Evolutionary conservation across 2,888 invertebrate genomes (phyloP).

Genomic region (Priocnemis perturbator): DNA sequence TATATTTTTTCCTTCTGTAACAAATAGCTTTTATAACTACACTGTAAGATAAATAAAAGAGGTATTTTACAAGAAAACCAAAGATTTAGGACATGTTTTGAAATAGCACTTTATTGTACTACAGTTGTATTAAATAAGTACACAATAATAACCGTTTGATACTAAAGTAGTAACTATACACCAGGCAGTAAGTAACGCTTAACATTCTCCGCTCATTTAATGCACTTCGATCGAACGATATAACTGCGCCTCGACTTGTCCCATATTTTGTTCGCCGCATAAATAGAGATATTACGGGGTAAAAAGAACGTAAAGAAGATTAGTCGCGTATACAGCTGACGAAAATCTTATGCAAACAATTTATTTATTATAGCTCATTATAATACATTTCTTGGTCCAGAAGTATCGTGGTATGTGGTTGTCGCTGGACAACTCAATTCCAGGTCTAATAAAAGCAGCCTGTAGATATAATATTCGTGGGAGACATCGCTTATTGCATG

Average conservation of each 20-base stretch:
- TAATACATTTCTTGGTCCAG: constrained; percentile 61
- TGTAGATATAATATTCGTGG: constrained; percentile 21
- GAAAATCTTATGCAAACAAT: constrained; percentile 32
- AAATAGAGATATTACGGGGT: constrained; percentile 4
- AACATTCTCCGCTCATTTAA: constrained; percentile 28
- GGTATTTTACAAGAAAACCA: background rate
- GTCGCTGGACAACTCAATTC: constrained; percentile 48
- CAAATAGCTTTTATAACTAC: constrained; percentile 20
- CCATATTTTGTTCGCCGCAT: background rate
- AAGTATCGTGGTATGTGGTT: constrained; percentile 47
- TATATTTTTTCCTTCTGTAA: constrained; percentile 15
- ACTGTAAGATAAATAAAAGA: constrained; percentile 9
- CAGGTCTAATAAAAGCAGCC: constrained; percentile 42
- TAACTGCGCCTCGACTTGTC: constrained; percentile 16
- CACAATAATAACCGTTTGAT: constrained; percentile 44
- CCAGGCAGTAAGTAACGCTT: constrained; percentile 48
- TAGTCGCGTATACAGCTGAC: too few species aligned
- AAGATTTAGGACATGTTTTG: constrained; percentile 18
- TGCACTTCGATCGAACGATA: constrained; percentile 19
- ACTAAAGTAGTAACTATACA: constrained; percentile 45
- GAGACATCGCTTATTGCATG: constrained; percentile 18
- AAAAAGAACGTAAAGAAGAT: constrained; percentile 28
- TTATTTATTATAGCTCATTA: constrained; percentile 47
- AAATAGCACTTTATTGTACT: constrained; percentile 54
- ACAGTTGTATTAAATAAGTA: constrained; percentile 44